These are phyloP conservation scores for Anniella stebbinsi DNA, from an alignment of 2,797 vertebrate genomes.

Conservation along the genomic window DNA sequence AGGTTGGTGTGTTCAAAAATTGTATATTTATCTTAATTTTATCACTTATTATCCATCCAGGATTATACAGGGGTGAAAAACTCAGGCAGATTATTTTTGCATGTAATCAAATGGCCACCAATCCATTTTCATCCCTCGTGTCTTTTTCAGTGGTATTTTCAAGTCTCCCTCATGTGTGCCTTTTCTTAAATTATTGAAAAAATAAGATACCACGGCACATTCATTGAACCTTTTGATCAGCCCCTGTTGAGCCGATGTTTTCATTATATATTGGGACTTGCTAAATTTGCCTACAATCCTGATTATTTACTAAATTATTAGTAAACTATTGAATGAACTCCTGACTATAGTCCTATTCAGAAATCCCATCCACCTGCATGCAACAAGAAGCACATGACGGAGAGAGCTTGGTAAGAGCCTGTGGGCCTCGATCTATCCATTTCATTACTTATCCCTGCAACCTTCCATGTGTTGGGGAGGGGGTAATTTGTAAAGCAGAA, in stretches of 20 bases:
- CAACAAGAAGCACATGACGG: too few species aligned
- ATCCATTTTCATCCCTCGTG: conserved; percentile 1
- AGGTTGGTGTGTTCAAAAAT: neutral
- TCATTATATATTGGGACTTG: neutral
- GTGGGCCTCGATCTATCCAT: too few species aligned
- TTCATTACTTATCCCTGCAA: too few species aligned
- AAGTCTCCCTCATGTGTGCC: neutral
- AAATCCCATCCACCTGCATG: too few species aligned
- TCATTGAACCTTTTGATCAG: neutral
- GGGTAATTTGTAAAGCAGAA: too few species aligned
- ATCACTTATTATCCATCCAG: neutral
- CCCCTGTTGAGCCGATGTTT: neutral
- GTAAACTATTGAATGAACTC: neutral
- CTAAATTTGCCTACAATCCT: neutral
- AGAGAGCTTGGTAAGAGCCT: neutral
- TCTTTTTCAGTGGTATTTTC: neutral
- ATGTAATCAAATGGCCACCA: neutral
- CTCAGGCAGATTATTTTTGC: neutral
- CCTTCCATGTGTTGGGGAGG: too few species aligned
- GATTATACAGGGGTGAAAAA: neutral
- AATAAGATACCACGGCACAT: neutral
- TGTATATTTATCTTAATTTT: conserved; percentile 12
- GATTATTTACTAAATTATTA: neutral
- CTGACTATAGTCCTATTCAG: neutral
- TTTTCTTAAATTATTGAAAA: neutral